Percentiles rank a stretch among this genome's conserved stretches.
phyloP scores from a whole-genome alignment of 2,797 vertebrate genomes.

The Diplodus sargus region DNA sequence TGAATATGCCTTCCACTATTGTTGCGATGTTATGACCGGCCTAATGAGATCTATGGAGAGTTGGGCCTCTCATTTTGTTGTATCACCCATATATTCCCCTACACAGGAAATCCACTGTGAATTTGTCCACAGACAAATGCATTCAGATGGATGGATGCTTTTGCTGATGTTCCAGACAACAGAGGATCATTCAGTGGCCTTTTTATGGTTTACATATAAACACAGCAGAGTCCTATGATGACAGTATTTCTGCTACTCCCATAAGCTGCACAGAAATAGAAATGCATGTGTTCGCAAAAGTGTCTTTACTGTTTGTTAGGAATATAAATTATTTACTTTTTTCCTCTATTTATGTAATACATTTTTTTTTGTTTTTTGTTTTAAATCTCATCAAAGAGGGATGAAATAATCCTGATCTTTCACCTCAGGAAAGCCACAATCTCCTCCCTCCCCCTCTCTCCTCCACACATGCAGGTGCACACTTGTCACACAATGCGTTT shows the following conservation, averaged over 20 bases:
- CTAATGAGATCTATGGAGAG: slow-evolving; percentile 83
- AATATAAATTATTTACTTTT: slow-evolving; percentile 49
- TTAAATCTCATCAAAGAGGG: slow-evolving; percentile 41
- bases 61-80: slow-evolving; percentile 75
- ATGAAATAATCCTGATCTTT: slow-evolving; percentile 52
- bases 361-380: slow-evolving; percentile 18
- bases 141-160: slow-evolving; percentile 75
- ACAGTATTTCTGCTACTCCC: slow-evolving; percentile 37
- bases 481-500: slow-evolving; percentile 56
- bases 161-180: slow-evolving; percentile 73
- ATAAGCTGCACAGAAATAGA: slow-evolving; percentile 38
- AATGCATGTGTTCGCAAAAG: slow-evolving; percentile 17
- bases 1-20: slow-evolving; percentile 74
- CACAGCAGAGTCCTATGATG: slow-evolving; percentile 47
- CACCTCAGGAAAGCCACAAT: slow-evolving; percentile 24
- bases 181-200: slow-evolving; percentile 62
- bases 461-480: slow-evolving; percentile 47
- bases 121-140: slow-evolving; percentile 72
- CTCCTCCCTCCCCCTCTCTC: slow-evolving; percentile 7
- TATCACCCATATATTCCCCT: slow-evolving; percentile 67
- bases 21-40: slow-evolving; percentile 77
- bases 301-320: slow-evolving; percentile 21
- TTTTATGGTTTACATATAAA: slow-evolving; percentile 62
- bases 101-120: slow-evolving; percentile 65
- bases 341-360: slow-evolving; percentile 26